These are phyloP conservation scores for Lethrus apterus DNA, from an alignment of 1,140 invertebrate species.

Conservation along the genomic window DNA sequence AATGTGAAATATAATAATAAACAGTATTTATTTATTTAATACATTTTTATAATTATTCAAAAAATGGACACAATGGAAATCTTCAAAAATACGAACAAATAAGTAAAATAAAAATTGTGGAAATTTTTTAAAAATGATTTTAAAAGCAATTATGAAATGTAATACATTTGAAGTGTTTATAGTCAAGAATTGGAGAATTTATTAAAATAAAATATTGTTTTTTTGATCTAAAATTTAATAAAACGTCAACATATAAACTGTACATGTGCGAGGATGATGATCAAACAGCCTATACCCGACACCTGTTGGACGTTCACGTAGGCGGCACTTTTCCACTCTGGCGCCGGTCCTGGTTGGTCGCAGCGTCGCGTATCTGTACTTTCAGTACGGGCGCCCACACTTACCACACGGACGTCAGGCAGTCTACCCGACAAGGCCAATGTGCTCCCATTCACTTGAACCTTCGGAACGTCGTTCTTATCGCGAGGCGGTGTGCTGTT, in stretches of 20 bases:
- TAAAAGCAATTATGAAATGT: not conserved
- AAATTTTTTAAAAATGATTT: too few relatives aligned
- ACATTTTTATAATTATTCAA: too few relatives aligned
- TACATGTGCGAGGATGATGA: not conserved
- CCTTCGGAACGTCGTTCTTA: constrained; percentile 8
- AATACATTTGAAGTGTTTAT: not conserved
- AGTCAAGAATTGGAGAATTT: not conserved
- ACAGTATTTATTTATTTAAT: too few relatives aligned
- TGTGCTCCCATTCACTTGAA: constrained; percentile 6
- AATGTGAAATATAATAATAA: too few relatives aligned
- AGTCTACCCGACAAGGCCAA: constrained; percentile 18
- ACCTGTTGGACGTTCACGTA: too few relatives aligned
- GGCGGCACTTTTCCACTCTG: constrained; percentile 5
- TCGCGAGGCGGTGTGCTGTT: constrained; percentile 5
- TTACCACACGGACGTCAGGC: constrained; percentile 19
- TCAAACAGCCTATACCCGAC: not conserved
- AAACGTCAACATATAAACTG: not conserved
- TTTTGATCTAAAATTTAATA: too few relatives aligned
- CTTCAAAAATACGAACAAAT: too few relatives aligned
- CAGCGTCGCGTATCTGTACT: constrained; percentile 2
- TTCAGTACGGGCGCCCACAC: constrained; percentile 8
- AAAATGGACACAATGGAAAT: too few relatives aligned
- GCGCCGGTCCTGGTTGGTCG: constrained; percentile 5
- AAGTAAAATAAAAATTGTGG: too few relatives aligned
- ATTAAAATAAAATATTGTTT: not conserved